These are phyloP conservation scores for Heliconius erato DNA, from an alignment of 2,888 invertebrate species.

Conservation along the genomic window DNA sequence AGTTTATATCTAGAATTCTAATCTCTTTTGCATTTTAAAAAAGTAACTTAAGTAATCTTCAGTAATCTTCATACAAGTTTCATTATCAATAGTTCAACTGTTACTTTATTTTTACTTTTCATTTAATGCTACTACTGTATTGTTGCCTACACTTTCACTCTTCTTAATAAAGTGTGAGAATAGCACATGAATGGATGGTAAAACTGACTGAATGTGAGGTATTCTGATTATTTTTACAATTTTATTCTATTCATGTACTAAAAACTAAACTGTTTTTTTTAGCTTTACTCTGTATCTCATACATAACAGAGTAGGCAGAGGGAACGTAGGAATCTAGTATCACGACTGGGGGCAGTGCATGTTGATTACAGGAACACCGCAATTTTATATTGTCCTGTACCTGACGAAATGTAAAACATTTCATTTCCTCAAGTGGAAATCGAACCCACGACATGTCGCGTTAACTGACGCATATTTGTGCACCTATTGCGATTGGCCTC, in stretches of 20 bases:
- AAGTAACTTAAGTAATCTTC: neutral
- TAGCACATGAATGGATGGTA: slow-evolving; percentile 9
- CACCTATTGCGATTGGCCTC: too few species aligned
- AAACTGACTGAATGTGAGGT: neutral
- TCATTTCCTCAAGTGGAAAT: too few species aligned
- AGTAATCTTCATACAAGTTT: neutral
- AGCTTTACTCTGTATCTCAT: too few species aligned
- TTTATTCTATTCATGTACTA: too few species aligned
- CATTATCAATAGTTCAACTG: slow-evolving; percentile 1
- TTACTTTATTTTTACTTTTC: slow-evolving; percentile 15
- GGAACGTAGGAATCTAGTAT: too few species aligned
- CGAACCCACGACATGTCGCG: too few species aligned
- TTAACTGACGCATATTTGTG: too few species aligned
- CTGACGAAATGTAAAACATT: too few species aligned
- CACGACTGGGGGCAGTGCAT: too few species aligned
- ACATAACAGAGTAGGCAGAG: too few species aligned
- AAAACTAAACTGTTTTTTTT: neutral
- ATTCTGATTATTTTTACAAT: slow-evolving; percentile 5
- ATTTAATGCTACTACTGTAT: neutral
- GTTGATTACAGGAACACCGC: too few species aligned
- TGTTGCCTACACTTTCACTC: slow-evolving; percentile 32
- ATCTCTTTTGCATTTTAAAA: neutral
- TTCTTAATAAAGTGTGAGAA: slow-evolving; percentile 35
- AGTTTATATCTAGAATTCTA: neutral
- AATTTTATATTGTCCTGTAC: too few species aligned